Evolutionary conservation across 2,888 invertebrate species (phyloP).

Genomic region (Anorthoa munda): DNA sequence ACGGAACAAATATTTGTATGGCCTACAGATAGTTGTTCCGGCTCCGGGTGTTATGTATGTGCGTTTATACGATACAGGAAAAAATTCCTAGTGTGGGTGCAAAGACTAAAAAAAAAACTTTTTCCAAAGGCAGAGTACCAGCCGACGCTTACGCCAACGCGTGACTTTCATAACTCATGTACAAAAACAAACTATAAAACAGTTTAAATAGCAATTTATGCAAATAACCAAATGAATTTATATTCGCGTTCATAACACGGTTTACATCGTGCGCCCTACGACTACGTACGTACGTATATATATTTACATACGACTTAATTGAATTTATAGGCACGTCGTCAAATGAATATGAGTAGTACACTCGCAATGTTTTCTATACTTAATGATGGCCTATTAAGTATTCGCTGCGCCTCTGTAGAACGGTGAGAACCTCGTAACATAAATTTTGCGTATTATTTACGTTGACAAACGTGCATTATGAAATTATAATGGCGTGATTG

Average conservation of each 20-base stretch:
- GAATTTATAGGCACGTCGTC: constrained; percentile 89
- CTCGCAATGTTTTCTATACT: constrained; percentile 74
- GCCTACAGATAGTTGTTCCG: no score
- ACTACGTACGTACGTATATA: constrained; percentile 62
- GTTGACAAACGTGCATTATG: constrained; percentile 89
- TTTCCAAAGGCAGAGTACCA: constrained; percentile 24
- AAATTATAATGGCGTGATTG: constrained; percentile 89
- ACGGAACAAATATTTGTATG: no score
- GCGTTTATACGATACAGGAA: no score
- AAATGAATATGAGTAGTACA: constrained; percentile 88
- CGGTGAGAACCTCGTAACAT: constrained; percentile 91
- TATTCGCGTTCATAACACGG: constrained; percentile 80
- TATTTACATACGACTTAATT: constrained; percentile 83
- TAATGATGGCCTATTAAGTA: constrained; percentile 84
- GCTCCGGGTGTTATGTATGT: no score
- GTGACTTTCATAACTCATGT: constrained; percentile 69
- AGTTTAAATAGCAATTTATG: constrained; percentile 81
- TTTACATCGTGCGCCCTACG: constrained; percentile 76
- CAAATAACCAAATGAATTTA: constrained; percentile 83
- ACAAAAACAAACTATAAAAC: constrained; percentile 77
- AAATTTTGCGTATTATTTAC: constrained; percentile 91
- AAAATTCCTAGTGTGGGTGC: no score
- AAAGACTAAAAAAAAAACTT: no score
- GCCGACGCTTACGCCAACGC: constrained; percentile 24
- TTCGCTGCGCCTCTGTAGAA: constrained; percentile 83